Base-by-base conservation (phyloP, 1,140 invertebrate species). In the Babylonia areolata region DNA sequence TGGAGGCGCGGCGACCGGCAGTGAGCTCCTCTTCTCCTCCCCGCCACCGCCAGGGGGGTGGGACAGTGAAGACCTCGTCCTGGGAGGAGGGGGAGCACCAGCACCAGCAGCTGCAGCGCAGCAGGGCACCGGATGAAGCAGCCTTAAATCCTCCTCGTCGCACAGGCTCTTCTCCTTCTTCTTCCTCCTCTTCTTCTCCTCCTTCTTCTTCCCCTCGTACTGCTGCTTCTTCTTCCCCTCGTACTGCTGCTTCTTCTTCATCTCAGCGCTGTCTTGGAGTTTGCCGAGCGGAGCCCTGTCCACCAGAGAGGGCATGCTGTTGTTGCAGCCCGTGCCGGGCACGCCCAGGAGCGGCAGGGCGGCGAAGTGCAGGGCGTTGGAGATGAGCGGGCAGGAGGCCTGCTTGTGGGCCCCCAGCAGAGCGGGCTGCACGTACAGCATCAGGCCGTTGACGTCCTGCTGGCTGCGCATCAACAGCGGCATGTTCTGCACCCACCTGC, bases 401-500 rank as follows among this genome's bases (percentile, higher is more conserved):
- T 84, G 84, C 46, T 84, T 87, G 28, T 88, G 84, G 58, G 28
- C 20, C 23, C 28, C 71, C 69, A 39, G 64, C 54, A 79, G 40
- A 37, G 23, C 69, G 35, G 75, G 80, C 31, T 88, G 84, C 54
- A 89, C 79, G 39, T 86, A 40, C 35, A 88, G 20, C 33, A 88
- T 81, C 17, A 87, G 80, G 1, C 86, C 85, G 28, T 85, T 39
- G 20, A 87, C 42, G 51, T 90, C 89, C 64, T 88, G 87, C 37
- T 87, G 75, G 64, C 87, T 88, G 37, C 85, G 85, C 37, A 77
- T 85, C 39, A 78, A 35, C 40, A 88, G 73, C 11, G 89, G 89
- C 85, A 85, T 87, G 71, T 86, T 87, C 81, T 90, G 84, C 33
- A 90, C 89, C 89, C 89, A 90, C 37, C 77, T 54, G 23, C 20